Percentiles rank a stretch among this genome's conserved stretches.
Evolutionary conservation across 2,113 vertebrate genomes (phyloP).

Genomic region (Rhagologus leucostigma): DNA sequence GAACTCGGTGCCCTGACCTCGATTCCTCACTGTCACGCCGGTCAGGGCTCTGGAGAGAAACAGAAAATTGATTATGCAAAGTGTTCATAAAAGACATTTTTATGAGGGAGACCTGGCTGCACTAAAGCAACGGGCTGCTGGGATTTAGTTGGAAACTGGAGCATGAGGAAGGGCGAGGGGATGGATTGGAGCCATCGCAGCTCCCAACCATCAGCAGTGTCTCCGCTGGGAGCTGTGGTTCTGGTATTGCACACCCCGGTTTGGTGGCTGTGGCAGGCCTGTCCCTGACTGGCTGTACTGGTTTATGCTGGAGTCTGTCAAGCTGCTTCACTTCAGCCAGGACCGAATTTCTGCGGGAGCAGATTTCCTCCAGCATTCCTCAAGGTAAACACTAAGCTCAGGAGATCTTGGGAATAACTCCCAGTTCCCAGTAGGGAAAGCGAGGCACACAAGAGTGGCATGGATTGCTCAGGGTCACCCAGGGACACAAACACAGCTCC

Average conservation of each 20-base stretch:
- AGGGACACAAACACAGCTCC: neutral
- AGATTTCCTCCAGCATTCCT: neutral
- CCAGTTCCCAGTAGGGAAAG: neutral
- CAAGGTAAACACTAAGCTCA: neutral
- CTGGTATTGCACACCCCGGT: fast-evolving
- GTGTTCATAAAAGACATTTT: neutral
- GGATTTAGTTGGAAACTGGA: neutral
- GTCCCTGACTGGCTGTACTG: neutral
- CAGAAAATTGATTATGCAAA: neutral
- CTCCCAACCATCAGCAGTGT: neutral
- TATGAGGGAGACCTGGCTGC: neutral
- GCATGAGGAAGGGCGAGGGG: fast-evolving
- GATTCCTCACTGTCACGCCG: neutral
- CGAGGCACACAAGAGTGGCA: neutral
- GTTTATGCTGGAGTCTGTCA: neutral
- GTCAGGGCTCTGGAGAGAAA: neutral
- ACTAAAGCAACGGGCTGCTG: neutral
- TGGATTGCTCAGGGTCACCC: neutral
- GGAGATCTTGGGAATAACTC: neutral
- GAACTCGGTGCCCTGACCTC: neutral
- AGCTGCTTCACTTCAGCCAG: neutral
- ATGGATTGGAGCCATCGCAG: neutral
- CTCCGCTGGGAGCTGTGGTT: neutral
- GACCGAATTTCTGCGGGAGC: neutral
- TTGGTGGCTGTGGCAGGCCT: neutral